phyloP scores from a whole-genome alignment of 1,140 invertebrate species.

The Atta texana region DNA sequence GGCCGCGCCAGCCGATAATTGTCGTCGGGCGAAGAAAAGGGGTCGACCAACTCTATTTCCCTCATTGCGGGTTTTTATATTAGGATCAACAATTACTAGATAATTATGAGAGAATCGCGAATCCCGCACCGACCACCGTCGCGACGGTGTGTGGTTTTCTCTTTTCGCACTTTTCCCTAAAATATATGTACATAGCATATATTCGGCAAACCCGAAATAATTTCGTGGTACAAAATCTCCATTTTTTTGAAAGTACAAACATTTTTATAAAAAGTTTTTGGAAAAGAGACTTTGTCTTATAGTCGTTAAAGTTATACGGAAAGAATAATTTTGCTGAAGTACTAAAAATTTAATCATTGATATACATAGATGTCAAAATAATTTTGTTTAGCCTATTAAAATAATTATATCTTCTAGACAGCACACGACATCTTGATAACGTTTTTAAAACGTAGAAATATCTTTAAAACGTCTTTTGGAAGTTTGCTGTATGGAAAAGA shows the following conservation, averaged over 20 bases:
- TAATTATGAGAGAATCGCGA: neutral
- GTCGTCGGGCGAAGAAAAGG: slow-evolving; percentile 45
- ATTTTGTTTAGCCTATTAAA: no score
- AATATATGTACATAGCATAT: neutral
- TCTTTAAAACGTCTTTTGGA: no score
- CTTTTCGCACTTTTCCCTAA: neutral
- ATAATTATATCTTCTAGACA: no score
- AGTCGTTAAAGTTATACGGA: no score
- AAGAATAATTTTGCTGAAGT: no score
- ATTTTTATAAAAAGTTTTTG: neutral
- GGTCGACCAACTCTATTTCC: slow-evolving; percentile 45
- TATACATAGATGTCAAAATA: no score
- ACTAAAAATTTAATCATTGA: no score
- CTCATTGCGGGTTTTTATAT: slow-evolving; percentile 26
- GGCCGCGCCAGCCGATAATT: slow-evolving; percentile 61
- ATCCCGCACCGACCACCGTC: neutral
- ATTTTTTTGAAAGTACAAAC: neutral
- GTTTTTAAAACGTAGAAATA: no score
- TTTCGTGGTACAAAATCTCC: neutral
- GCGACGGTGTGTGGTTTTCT: neutral
- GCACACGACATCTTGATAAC: no score
- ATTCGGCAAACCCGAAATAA: neutral
- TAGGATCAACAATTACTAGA: neutral
- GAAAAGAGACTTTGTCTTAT: no score
- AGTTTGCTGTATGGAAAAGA: no score